A percentile compares a stretch with the other conserved stretches of the same genome.
phyloP scores from a whole-genome alignment of 2,888 invertebrate species.

The Spicauda simplicius region DNA sequence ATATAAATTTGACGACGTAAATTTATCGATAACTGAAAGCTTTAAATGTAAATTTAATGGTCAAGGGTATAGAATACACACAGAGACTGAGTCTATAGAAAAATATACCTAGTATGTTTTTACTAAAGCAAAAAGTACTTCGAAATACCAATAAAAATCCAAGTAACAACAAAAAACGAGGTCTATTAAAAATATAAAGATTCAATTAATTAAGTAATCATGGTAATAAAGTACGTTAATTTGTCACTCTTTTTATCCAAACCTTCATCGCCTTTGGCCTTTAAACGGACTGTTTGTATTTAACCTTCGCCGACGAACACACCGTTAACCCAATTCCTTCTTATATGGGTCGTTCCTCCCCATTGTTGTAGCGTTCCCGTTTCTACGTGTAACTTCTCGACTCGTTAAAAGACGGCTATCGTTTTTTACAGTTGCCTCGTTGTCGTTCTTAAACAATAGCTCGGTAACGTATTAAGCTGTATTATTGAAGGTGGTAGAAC shows the following conservation, averaged over 20 bases:
- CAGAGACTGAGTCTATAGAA: too few species aligned
- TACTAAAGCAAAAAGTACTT: too few species aligned
- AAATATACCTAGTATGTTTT: too few species aligned
- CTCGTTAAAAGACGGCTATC: constrained; percentile 46
- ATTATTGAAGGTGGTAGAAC: too few species aligned
- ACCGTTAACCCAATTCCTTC: constrained; percentile 65
- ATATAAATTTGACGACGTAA: background rate
- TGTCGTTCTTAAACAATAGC: constrained; percentile 22
- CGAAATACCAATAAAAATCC: too few species aligned
- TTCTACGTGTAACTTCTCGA: constrained; percentile 41
- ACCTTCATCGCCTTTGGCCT: background rate
- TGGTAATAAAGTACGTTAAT: too few species aligned
- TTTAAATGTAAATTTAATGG: too few species aligned
- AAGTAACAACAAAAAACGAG: too few species aligned
- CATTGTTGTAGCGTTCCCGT: constrained; percentile 41
- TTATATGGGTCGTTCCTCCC: constrained; percentile 45
- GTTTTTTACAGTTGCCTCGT: constrained; percentile 38
- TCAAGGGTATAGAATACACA: too few species aligned
- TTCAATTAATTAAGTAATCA: too few species aligned
- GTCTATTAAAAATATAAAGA: too few species aligned
- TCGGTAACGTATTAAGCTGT: background rate
- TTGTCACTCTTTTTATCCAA: background rate
- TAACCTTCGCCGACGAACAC: constrained; percentile 38
- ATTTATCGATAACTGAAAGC: too few species aligned
- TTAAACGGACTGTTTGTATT: background rate